Conservation (phyloP, 2,113 vertebrate genomes). For the Chloroceryle aenea region DNA sequence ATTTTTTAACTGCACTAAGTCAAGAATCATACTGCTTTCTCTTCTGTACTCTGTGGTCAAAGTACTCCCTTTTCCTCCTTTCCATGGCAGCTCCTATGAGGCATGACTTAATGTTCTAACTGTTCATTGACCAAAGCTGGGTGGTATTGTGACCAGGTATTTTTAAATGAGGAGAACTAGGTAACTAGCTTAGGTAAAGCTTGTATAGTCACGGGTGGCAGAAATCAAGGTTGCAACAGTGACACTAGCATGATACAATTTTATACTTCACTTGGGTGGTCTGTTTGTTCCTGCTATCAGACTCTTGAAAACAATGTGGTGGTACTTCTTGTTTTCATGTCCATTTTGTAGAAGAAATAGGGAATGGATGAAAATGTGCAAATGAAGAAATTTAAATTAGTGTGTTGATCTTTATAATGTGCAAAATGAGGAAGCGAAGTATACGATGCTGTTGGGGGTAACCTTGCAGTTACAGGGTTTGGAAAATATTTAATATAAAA, state of each 20-base stretch:
- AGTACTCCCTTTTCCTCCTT: background rate
- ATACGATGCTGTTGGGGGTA: background rate
- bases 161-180: background rate
- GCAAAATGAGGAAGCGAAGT: background rate
- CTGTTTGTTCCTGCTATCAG: background rate
- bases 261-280: background rate
- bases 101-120: background rate
- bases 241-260: background rate
- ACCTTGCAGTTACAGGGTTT: background rate
- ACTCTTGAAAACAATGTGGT: background rate
- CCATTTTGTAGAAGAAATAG: background rate
- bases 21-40: background rate
- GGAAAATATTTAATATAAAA: background rate
- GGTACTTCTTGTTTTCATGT: background rate
- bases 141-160: background rate
- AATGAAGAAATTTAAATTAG: background rate
- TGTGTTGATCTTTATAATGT: background rate
- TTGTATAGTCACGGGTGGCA: background rate
- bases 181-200: background rate
- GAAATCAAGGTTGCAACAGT: background rate
- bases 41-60: background rate
- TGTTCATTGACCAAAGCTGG: background rate
- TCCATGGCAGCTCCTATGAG: background rate
- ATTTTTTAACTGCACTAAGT: background rate
- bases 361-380: background rate